These are phyloP conservation scores for Megalonaias nervosa DNA, from an alignment of 1,140 invertebrate species.

Conservation along the genomic window DNA sequence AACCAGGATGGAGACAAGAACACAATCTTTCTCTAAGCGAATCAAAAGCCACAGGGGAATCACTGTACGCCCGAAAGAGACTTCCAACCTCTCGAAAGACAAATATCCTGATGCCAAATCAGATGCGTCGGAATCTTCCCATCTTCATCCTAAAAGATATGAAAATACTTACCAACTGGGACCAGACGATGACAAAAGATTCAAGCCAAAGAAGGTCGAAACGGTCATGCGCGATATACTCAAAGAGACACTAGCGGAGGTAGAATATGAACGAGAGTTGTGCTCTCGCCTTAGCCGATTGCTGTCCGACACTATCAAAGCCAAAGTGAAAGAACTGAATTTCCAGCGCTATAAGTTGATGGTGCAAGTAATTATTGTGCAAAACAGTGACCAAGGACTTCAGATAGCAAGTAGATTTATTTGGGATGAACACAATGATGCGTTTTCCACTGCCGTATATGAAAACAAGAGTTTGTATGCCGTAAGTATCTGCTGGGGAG, in stretches of 20 bases:
- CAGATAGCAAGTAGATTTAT: slow-evolving; percentile 48
- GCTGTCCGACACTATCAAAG: slow-evolving; percentile 40
- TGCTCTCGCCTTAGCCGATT: slow-evolving; percentile 26
- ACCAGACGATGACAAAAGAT: slow-evolving; percentile 31
- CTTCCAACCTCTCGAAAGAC: too few species aligned
- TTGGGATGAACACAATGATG: slow-evolving; percentile 49
- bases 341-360: slow-evolving; percentile 49
- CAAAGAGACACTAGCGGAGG: slow-evolving; percentile 23
- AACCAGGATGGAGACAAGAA: too few species aligned
- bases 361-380: slow-evolving; percentile 43
- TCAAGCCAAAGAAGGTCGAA: slow-evolving; percentile 32
- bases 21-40: too few species aligned
- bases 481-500: slow-evolving; percentile 48
- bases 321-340: slow-evolving; percentile 39
- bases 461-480: slow-evolving; percentile 45
- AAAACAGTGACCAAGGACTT: slow-evolving; percentile 46
- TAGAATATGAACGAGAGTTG: slow-evolving; percentile 31
- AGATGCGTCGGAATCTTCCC: too few species aligned
- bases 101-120: too few species aligned
- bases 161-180: slow-evolving; percentile 42
- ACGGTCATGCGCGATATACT: slow-evolving; percentile 24
- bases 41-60: too few species aligned
- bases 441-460: slow-evolving; percentile 41
- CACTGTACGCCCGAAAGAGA: too few species aligned
- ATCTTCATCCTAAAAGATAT: too few species aligned